phyloP scores from a whole-genome alignment of 2,113 vertebrate genomes.

The Sylvietta virens region DNA sequence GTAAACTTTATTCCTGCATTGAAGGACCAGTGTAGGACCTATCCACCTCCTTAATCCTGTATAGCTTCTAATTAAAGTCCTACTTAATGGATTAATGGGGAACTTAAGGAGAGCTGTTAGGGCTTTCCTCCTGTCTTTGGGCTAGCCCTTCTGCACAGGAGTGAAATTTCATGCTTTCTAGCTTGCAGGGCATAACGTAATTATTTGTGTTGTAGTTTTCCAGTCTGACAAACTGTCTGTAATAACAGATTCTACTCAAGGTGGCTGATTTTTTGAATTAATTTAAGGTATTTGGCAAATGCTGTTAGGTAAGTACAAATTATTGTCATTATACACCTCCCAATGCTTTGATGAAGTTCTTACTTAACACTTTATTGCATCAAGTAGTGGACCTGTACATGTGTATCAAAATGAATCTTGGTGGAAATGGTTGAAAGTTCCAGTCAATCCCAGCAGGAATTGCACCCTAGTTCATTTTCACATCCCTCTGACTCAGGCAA shows the following conservation, averaged over 20 bases:
- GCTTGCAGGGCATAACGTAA: neutral
- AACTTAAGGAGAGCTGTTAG: neutral
- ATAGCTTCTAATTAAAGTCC: neutral
- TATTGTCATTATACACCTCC: neutral
- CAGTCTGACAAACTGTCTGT: neutral
- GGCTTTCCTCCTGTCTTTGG: too few species aligned
- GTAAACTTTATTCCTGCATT: neutral
- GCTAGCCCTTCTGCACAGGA: neutral
- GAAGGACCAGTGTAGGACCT: neutral
- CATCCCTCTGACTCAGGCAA: neutral
- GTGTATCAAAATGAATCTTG: neutral
- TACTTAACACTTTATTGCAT: neutral
- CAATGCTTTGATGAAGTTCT: neutral
- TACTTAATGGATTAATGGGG: neutral
- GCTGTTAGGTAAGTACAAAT: neutral
- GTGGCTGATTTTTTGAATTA: neutral
- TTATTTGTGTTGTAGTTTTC: neutral
- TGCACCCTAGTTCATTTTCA: neutral
- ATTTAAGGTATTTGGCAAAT: neutral
- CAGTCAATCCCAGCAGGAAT: neutral
- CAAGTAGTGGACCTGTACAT: neutral
- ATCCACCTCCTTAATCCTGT: neutral
- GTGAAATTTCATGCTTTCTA: neutral
- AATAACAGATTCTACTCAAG: neutral
- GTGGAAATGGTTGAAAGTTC: neutral